A percentile compares a stretch with the other conserved stretches of the same genome.
Evolutionary conservation across 1,140 invertebrate species (phyloP).

Genomic region (Saxidomus purpurata): DNA sequence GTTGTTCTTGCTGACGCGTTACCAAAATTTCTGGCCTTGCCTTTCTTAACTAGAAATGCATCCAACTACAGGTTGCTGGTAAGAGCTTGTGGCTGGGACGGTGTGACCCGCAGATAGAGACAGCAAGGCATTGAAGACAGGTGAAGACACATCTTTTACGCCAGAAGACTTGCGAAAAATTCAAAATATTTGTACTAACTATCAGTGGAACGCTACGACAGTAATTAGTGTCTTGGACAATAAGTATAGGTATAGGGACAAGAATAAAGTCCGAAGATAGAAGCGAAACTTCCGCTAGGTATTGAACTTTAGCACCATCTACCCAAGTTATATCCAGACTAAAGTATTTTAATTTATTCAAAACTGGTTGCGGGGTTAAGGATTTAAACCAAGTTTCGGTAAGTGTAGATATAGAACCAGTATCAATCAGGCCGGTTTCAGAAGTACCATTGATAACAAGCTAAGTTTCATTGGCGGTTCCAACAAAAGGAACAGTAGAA

Average conservation of each 20-base stretch:
- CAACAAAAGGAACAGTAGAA: neutral
- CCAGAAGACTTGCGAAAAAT: neutral
- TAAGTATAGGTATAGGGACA: neutral
- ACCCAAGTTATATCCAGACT: neutral
- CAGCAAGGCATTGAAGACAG: neutral
- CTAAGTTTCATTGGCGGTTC: neutral
- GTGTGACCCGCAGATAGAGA: neutral
- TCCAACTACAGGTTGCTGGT: neutral
- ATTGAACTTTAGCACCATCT: neutral
- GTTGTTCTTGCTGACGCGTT: neutral
- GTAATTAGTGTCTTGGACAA: neutral
- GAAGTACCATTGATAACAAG: neutral
- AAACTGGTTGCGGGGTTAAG: neutral
- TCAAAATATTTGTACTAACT: neutral
- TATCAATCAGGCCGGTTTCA: neutral
- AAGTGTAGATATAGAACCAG: neutral
- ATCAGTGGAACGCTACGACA: neutral
- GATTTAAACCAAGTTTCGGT: neutral
- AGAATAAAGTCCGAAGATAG: neutral
- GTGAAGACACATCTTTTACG: neutral
- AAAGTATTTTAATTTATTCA: neutral
- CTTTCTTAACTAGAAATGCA: neutral
- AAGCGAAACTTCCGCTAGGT: neutral
- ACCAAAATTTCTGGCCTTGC: neutral
- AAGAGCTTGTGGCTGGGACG: neutral